Conservation (phyloP, 2,888 invertebrate species). For the Stenoptilia bipunctidactyla region DNA sequence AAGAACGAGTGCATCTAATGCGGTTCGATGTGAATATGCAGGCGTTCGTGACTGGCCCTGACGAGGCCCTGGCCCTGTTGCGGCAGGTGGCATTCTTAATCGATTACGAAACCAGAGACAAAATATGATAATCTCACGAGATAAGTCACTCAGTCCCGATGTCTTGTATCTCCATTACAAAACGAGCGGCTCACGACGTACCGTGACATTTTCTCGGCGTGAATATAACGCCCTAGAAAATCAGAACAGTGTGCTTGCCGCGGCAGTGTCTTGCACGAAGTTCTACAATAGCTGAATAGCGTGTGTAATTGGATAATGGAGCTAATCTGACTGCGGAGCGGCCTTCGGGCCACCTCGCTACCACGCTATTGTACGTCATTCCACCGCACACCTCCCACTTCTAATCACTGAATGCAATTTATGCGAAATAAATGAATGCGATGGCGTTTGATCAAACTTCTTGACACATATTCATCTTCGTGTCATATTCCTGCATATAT, state of each 20-base stretch:
- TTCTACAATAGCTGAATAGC: slow-evolving; percentile 40
- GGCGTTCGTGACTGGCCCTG: slow-evolving; percentile 2
- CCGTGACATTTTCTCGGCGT: neutral
- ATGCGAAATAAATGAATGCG: neutral
- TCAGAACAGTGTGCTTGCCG: neutral
- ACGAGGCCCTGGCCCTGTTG: slow-evolving; percentile 2
- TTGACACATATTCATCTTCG: neutral
- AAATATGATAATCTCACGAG: neutral
- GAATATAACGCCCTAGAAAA: neutral
- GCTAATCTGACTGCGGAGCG: slow-evolving; percentile 41
- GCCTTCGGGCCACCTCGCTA: slow-evolving; percentile 42
- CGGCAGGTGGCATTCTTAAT: neutral
- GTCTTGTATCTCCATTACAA: neutral
- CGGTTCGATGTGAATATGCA: slow-evolving; percentile 1
- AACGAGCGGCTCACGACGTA: neutral
- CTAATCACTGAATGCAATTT: slow-evolving; percentile 6
- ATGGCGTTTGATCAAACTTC: neutral
- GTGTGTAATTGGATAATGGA: slow-evolving; percentile 56
- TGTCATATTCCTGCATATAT: slow-evolving; percentile 21
- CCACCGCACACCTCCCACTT: slow-evolving; percentile 16
- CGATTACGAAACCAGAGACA: neutral
- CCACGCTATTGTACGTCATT: slow-evolving; percentile 10
- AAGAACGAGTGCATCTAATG: slow-evolving; percentile 4
- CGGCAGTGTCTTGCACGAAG: slow-evolving; percentile 20
- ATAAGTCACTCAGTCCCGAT: neutral